Evolutionary conservation across 2,113 vertebrate species (phyloP).

Genomic region (Machaerirhynchus nigripectus): DNA sequence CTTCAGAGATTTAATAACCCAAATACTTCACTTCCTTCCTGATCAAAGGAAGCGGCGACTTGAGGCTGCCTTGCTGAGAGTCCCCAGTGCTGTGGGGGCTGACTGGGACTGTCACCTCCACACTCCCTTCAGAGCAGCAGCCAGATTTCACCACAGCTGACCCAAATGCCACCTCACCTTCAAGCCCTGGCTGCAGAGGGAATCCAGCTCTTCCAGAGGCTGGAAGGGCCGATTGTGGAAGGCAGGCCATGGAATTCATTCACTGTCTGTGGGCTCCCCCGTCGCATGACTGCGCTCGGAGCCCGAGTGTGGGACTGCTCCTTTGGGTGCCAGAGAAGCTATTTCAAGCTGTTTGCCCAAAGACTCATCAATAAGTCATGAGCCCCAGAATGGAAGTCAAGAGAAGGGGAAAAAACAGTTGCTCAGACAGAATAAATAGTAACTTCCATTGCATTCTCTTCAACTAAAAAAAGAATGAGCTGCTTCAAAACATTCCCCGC

Average conservation of each 20-base stretch:
- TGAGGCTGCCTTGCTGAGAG: not conserved
- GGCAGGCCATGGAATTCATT: not conserved
- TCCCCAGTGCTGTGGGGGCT: not conserved
- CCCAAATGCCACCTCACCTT: not conserved
- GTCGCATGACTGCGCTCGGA: not conserved
- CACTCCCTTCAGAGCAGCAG: not conserved
- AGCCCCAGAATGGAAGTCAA: slow-evolving; percentile 47
- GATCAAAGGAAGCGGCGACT: slow-evolving; percentile 15
- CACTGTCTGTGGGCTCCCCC: not conserved
- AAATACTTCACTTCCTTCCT: slow-evolving; percentile 18
- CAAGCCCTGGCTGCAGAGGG: not conserved
- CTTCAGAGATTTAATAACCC: slow-evolving; percentile 25
- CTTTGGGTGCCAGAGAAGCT: slow-evolving; percentile 41
- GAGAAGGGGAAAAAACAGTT: slow-evolving; percentile 41
- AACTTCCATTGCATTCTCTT: slow-evolving; percentile 8
- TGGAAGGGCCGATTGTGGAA: not conserved
- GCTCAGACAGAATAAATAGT: slow-evolving; percentile 58
- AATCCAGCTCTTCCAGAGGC: not conserved
- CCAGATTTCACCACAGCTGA: not conserved
- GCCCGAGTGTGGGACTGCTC: slow-evolving; percentile 37
- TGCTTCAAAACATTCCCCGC: not conserved
- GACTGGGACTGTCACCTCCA: not conserved
- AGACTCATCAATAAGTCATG: slow-evolving; percentile 70
- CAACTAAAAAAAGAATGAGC: slow-evolving; percentile 16
- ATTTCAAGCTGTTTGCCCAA: slow-evolving; percentile 58